phyloP scores from a whole-genome alignment of 92 coral and sea anemone species.

The Porites lobata region DNA sequence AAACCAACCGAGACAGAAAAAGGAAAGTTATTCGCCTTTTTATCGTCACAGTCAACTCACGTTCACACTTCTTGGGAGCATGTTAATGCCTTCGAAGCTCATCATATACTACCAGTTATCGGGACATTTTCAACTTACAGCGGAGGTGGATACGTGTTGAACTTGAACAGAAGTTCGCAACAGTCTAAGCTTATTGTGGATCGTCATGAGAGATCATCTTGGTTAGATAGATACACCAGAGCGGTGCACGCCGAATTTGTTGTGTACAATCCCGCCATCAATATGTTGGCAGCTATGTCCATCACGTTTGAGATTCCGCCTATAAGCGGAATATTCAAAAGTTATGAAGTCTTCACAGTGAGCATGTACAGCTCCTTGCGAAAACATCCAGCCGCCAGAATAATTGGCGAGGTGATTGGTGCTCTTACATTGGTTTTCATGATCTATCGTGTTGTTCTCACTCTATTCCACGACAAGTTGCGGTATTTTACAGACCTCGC shows the following conservation, averaged over 20 bases:
- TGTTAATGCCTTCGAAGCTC: conserved; percentile 42
- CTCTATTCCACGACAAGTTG: conserved; percentile 55
- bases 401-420: conserved; percentile 45
- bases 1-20: conserved; percentile 3
- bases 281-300: conserved; percentile 61
- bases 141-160: conserved; percentile 73
- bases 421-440: conserved; percentile 47
- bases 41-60: neutral
- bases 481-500: conserved; percentile 46
- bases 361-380: conserved; percentile 46
- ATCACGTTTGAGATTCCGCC: conserved; percentile 70
- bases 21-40: conserved; percentile 24
- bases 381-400: conserved; percentile 36
- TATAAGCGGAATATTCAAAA: conserved; percentile 65
- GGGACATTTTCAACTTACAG: conserved; percentile 65
- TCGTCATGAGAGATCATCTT: conserved; percentile 23
- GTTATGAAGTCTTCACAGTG: conserved; percentile 41
- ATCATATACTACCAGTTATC: conserved; percentile 58
- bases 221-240: conserved; percentile 70
- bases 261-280: conserved; percentile 62
- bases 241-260: conserved; percentile 68
- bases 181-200: conserved; percentile 24
- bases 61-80: conserved; percentile 65
- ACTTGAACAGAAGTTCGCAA: conserved; percentile 28
- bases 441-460: conserved; percentile 53